Evolutionary conservation across 1,140 invertebrate genomes (phyloP), one percentile per base, ranked within the genome.

Genomic region (Muscidifurax raptorellus): DNA sequence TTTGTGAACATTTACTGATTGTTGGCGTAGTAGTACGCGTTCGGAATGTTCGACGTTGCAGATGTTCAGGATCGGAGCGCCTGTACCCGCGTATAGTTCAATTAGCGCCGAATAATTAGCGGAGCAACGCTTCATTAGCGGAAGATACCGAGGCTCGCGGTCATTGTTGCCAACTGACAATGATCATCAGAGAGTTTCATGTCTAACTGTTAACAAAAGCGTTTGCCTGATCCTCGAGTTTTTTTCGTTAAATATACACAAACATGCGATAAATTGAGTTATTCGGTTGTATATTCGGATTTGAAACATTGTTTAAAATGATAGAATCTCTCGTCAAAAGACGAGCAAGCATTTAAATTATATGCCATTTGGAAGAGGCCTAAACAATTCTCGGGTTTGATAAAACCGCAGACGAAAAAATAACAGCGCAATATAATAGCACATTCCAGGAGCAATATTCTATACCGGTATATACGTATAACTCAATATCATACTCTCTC

Each of bases 71-170:
- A 47, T 76, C 44, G 44, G 44, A 27, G 36, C 36, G 28, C 1
- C 7, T 27, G 25, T 18, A 22, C 59, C 36, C 22, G 28, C 36
- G 47, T 40, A n/a, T n/a, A 25, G 59, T 76, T 82, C n/a, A 88
- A 90, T 92, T 92, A 92, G 89, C 91, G 88, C 84, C 64, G 59
- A 87, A 88, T 89, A 92, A 91, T 92, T 92, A 92, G 89, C 90
- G 85, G 86, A 87, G 80, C 87, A 87, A 85, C 87, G 86, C 86
- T 90, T 87, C 87, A 90, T 92, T 92, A 91, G 90, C 90, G 84
- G 52, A 87, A 90, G 89, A 90, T 87, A 89, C 84, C 74, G 86
- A 87, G 88, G 87, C 85, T 86, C 86, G 87, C 87, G 85, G 87
- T 90, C 88, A 90, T 91, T 87, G 88, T 85, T 82, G 28, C 6